These are phyloP conservation scores for Haliclona indistincta DNA, from an alignment of 37 sponge, comb jelly and placozoan species.

Conservation along the genomic window DNA sequence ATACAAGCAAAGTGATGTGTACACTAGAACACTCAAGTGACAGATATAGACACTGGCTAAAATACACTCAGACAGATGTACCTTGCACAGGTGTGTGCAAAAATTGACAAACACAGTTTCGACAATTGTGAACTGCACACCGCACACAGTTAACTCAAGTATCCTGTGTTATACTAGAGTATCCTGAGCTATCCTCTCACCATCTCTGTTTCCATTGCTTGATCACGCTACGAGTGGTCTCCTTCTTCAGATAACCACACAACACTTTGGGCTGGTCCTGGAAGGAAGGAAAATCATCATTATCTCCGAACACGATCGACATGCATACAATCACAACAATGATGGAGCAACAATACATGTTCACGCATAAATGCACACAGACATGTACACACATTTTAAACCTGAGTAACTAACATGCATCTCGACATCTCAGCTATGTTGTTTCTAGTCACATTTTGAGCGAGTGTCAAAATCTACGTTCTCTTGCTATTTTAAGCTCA, in stretches of 20 bases:
- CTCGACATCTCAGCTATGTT: no score
- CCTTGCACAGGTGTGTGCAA: background rate
- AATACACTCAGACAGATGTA: background rate
- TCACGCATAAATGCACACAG: no score
- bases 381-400: no score
- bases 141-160: no score
- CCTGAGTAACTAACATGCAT: no score
- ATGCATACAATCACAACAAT: background rate
- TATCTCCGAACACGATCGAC: background rate
- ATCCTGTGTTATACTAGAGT: no score
- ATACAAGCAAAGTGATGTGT: background rate
- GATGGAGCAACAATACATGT: no score
- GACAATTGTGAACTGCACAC: no score
- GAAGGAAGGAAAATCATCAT: background rate
- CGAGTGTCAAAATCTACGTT: no score
- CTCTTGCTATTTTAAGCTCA: background rate
- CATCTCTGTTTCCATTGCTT: slow-evolving; percentile 43
- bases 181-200: slow-evolving; percentile 1
- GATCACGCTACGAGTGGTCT: slow-evolving; percentile 15
- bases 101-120: no score
- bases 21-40: background rate
- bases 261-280: slow-evolving; percentile 12
- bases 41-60: no score
- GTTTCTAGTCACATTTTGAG: no score
- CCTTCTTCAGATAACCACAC: slow-evolving; percentile 44